Conservation (phyloP, 2,113 vertebrate species). For the Diadophis punctatus region DNA sequence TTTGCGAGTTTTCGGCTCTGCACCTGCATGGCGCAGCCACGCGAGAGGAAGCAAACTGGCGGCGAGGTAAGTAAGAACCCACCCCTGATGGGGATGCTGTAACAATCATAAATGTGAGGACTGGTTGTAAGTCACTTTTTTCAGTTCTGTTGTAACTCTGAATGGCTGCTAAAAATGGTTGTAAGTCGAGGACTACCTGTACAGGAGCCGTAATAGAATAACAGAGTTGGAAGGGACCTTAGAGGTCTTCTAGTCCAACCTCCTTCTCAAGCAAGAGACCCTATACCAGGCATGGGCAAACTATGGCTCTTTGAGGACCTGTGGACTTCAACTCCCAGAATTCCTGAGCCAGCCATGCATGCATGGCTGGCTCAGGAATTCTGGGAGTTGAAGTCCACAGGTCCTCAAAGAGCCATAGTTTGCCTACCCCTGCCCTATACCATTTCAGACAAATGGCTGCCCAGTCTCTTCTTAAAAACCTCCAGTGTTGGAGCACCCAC, state of each 20-base stretch:
- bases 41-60: no score
- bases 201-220: neutral
- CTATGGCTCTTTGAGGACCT: no score
- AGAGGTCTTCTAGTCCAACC: neutral
- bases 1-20: no score
- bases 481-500: neutral
- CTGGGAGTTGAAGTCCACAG: no score
- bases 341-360: no score
- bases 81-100: no score
- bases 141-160: neutral
- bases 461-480: neutral
- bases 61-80: no score
- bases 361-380: no score
- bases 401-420: no score
- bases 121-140: neutral
- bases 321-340: no score
- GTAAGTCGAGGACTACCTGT: neutral
- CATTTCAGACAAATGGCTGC: neutral
- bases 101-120: neutral
- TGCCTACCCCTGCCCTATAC: neutral
- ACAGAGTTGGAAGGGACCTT: neutral
- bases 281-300: neutral
- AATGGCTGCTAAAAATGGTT: neutral
- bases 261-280: neutral
- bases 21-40: no score